phyloP scores from a whole-genome alignment of 2,888 invertebrate genomes.

The Stenodera caucasica region DNA sequence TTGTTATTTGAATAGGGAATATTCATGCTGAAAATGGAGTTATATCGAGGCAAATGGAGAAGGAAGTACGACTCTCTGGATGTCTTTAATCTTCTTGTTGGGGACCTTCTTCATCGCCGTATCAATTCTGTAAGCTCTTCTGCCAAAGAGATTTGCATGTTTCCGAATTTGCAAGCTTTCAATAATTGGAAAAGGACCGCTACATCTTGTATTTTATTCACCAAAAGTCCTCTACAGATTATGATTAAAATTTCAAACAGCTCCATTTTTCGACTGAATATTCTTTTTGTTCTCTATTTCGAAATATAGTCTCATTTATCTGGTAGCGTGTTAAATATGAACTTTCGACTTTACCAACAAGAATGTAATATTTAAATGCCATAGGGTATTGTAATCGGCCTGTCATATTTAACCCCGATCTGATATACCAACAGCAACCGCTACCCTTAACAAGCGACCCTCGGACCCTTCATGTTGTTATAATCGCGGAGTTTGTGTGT shows the following conservation, averaged over 20 bases:
- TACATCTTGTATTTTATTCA: neutral
- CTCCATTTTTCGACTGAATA: no score
- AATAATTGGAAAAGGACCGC: constrained; percentile 1
- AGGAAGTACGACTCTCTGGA: constrained; percentile 21
- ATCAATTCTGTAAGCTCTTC: constrained; percentile 18
- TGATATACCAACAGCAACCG: constrained; percentile 12
- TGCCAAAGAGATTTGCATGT: constrained; percentile 28
- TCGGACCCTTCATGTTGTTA: neutral
- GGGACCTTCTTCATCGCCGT: constrained; percentile 20
- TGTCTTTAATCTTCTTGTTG: constrained; percentile 46
- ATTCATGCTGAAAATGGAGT: constrained; percentile 49
- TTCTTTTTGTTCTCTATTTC: no score
- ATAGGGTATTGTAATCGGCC: constrained; percentile 25
- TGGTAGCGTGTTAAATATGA: no score
- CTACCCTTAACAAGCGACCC: neutral
- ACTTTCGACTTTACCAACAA: neutral
- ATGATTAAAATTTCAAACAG: neutral
- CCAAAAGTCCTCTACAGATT: neutral
- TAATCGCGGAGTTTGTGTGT: constrained; percentile 14
- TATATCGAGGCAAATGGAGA: constrained; percentile 30
- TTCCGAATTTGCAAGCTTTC: constrained; percentile 19
- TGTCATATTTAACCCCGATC: constrained; percentile 27
- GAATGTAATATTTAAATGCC: constrained; percentile 25
- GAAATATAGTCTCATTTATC: no score
- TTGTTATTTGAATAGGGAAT: constrained; percentile 44